Conservation (phyloP, 53 echinoderm and acorn worm species). For the Zoroaster sp. region DNA sequence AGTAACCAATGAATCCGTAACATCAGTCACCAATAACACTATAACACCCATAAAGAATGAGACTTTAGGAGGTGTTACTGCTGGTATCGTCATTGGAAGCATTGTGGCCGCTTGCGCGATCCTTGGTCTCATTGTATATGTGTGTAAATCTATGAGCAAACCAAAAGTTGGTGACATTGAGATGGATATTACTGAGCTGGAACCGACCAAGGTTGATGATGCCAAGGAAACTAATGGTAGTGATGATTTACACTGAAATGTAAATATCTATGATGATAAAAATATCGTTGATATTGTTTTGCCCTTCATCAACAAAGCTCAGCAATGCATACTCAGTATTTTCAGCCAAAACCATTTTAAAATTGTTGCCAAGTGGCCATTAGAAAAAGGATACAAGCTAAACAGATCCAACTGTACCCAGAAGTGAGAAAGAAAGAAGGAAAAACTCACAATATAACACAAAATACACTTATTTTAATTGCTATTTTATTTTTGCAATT, state of each 20-base stretch:
- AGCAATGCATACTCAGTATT: too few species aligned
- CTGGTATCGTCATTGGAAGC: constrained; percentile 12
- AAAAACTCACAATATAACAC: too few species aligned
- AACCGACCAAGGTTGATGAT: not conserved
- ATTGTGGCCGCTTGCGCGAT: not conserved
- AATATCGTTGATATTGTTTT: not conserved
- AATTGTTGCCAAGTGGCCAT: too few species aligned
- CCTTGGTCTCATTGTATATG: not conserved
- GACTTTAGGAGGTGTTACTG: not conserved
- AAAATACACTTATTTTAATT: too few species aligned
- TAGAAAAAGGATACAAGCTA: too few species aligned
- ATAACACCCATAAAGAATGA: not conserved
- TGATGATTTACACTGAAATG: not conserved
- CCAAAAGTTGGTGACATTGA: not conserved
- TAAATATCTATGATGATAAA: not conserved
- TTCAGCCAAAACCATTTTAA: too few species aligned
- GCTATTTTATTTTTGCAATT: too few species aligned
- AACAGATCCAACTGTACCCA: too few species aligned
- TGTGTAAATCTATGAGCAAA: not conserved
- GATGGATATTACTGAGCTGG: not conserved
- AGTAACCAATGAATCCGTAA: not conserved
- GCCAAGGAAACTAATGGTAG: not conserved
- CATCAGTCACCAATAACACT: too few species aligned
- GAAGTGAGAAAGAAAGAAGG: too few species aligned
- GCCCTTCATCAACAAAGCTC: too few species aligned